phyloP scores from a whole-genome alignment of 2,113 vertebrate genomes.

The Oenanthe melanoleuca region DNA sequence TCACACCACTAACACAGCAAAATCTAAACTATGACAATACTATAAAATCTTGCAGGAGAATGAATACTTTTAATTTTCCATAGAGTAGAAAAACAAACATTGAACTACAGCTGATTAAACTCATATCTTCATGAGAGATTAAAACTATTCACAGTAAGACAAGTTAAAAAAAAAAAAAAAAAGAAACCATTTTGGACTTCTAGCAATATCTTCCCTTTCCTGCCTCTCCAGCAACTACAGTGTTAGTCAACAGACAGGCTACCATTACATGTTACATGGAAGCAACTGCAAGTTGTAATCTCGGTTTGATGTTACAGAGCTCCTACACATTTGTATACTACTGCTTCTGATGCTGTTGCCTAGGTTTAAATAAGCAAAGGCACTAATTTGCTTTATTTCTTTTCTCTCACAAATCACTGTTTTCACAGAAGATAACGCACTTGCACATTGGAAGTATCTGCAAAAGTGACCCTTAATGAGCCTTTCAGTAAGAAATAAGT shows the following conservation, averaged over 20 bases:
- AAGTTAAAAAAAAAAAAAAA: not conserved
- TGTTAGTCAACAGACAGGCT: not conserved
- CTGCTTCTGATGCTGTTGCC: not conserved
- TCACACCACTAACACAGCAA: not conserved
- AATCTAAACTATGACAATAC: not conserved
- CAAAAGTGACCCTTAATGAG: not conserved
- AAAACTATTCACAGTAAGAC: not conserved
- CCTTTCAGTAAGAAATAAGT: not conserved
- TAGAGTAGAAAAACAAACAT: not conserved
- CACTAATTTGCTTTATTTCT: not conserved
- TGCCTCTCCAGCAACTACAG: not conserved
- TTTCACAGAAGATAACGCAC: not conserved
- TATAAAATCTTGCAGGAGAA: not conserved
- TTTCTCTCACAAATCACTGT: not conserved
- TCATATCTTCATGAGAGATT: not conserved
- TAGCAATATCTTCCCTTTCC: not conserved
- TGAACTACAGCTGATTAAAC: not conserved
- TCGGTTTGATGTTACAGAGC: not conserved
- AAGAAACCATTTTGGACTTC: not conserved
- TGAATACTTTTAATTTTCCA: not conserved
- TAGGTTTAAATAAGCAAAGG: not conserved
- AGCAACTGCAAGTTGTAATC: not conserved
- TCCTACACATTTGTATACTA: not conserved
- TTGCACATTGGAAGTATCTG: not conserved
- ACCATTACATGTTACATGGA: rapidly evolving